Conservation (phyloP, 2,888 invertebrate genomes). For the Platerodrilus igneus region DNA sequence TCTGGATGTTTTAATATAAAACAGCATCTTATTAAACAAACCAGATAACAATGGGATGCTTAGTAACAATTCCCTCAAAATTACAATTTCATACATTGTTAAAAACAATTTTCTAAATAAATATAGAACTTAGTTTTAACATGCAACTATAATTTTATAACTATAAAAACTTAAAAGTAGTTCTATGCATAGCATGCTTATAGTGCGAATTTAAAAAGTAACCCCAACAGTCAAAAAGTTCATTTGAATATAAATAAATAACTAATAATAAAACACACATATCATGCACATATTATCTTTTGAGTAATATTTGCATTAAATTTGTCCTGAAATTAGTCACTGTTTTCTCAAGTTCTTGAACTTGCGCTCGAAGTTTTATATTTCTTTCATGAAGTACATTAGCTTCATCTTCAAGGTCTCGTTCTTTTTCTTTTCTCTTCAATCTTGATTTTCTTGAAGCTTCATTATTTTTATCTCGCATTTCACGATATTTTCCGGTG, state of each 20-base stretch:
- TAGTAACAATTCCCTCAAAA: no score
- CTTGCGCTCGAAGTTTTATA: slow-evolving; percentile 59
- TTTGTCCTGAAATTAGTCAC: slow-evolving; percentile 62
- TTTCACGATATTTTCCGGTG: slow-evolving; percentile 59
- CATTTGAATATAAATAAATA: no score
- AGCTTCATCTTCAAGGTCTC: slow-evolving; percentile 47
- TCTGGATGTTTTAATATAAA: slow-evolving; percentile 10
- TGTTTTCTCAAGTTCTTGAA: slow-evolving; percentile 63
- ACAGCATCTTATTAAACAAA: no score
- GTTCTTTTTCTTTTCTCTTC: slow-evolving; percentile 61
- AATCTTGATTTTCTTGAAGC: slow-evolving; percentile 70
- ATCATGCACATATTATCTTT: slow-evolving; percentile 29
- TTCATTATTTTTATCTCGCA: slow-evolving; percentile 73
- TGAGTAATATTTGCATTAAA: slow-evolving; percentile 60
- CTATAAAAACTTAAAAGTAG: no score
- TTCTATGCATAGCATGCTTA: no score
- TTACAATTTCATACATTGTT: no score
- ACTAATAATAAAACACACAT: not conserved
- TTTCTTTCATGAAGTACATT: slow-evolving; percentile 59
- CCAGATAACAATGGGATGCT: no score
- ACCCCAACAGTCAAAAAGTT: slow-evolving; percentile 5
- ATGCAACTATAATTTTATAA: no score
- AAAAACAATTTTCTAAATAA: no score
- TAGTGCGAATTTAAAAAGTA: no score
- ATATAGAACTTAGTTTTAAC: no score